phyloP scores from a whole-genome alignment of 2,888 invertebrate genomes.

The Rhabditoides inermis region DNA sequence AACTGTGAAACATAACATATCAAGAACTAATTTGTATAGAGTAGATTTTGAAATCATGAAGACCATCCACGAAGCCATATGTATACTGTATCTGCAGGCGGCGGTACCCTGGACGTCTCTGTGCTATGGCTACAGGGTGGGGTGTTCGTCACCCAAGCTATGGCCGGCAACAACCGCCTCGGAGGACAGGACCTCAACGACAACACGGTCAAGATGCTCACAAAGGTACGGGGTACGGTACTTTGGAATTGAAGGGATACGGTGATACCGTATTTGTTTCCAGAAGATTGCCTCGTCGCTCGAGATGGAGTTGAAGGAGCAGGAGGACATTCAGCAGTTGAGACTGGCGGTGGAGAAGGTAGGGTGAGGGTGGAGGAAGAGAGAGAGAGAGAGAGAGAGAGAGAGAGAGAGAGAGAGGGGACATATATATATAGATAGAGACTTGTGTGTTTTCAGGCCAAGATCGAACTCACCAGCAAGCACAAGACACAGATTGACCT shows the following conservation, averaged over 20 bases:
- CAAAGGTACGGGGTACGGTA: too few relatives aligned
- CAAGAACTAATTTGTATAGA: too few relatives aligned
- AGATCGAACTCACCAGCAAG: slow-evolving; percentile 51
- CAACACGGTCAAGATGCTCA: too few relatives aligned
- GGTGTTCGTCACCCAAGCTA: slow-evolving; percentile 57
- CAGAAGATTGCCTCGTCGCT: slow-evolving; percentile 47
- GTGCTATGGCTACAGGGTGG: slow-evolving; percentile 57
- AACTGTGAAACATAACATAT: too few relatives aligned
- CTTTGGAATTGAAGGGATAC: not conserved
- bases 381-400: too few relatives aligned
- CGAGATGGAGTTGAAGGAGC: slow-evolving; percentile 49
- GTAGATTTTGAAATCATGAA: too few relatives aligned
- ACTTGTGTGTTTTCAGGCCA: slow-evolving; percentile 29
- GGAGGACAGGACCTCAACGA: slow-evolving; percentile 59
- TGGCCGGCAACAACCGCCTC: slow-evolving; percentile 58
- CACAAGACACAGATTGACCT: too few relatives aligned
- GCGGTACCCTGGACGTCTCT: slow-evolving; percentile 56
- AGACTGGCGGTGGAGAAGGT: slow-evolving; percentile 54
- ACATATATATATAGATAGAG: too few relatives aligned
- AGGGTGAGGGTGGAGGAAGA: too few relatives aligned
- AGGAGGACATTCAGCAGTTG: slow-evolving; percentile 55
- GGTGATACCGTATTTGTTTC: not conserved
- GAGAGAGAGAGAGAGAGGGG: too few relatives aligned
- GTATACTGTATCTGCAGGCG: slow-evolving; percentile 22
- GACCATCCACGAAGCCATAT: too few relatives aligned